phyloP scores from a whole-genome alignment of 2,113 vertebrate genomes.

The Ceyx cyanopectus region DNA sequence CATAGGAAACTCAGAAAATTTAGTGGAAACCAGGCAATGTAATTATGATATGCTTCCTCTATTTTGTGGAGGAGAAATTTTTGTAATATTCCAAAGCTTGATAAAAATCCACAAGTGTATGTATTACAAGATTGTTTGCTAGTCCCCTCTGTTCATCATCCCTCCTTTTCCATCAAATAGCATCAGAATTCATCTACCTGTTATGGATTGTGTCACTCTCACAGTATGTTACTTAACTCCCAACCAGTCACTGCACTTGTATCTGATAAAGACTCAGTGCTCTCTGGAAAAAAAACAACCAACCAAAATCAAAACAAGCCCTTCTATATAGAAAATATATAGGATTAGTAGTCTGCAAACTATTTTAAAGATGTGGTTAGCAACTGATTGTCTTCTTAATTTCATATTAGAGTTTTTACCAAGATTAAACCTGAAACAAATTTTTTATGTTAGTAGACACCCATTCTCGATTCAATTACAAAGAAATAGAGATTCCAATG shows the following conservation, averaged over 20 bases:
- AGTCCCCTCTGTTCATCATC: background rate
- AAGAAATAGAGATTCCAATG: background rate
- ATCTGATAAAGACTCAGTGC: background rate
- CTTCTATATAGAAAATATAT: background rate
- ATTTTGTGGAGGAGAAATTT: background rate
- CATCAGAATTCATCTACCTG: background rate
- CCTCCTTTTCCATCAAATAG: background rate
- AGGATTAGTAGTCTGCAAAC: background rate
- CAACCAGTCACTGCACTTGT: background rate
- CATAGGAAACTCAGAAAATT: background rate
- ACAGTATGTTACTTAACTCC: background rate
- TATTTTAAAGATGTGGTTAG: background rate
- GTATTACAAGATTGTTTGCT: background rate
- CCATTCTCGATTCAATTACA: background rate
- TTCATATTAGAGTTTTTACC: background rate
- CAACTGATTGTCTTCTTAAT: background rate
- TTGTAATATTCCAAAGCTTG: background rate
- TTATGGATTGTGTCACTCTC: background rate
- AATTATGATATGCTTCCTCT: background rate
- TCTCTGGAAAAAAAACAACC: background rate
- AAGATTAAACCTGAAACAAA: background rate
- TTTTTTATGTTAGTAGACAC: background rate
- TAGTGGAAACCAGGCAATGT: background rate
- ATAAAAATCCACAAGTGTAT: background rate
- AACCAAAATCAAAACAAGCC: background rate